Evolutionary conservation across 2,113 vertebrate genomes (phyloP).

Genomic region (Upupa epops): DNA sequence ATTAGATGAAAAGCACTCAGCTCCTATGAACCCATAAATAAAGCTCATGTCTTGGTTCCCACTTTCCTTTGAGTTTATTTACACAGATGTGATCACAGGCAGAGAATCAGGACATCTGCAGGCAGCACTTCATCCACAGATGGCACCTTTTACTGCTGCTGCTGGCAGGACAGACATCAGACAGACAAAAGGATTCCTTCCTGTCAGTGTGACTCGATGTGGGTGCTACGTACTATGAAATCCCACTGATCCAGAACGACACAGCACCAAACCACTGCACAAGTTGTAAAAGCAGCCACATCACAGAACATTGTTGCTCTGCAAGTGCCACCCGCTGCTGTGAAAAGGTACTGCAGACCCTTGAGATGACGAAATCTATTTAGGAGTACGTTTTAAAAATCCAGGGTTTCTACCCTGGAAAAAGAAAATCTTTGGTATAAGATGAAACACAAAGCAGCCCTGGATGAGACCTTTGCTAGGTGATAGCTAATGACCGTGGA

Average conservation of each 20-base stretch:
- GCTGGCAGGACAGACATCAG: neutral
- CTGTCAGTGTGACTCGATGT: neutral
- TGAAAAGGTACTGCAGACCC: slow-evolving; percentile 31
- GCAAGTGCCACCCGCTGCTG: slow-evolving; percentile 67
- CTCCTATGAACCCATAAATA: neutral
- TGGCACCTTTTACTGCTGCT: neutral
- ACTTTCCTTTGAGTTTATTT: neutral
- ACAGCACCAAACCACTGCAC: neutral
- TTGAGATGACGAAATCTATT: neutral
- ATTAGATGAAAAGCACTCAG: neutral
- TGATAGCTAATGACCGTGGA: neutral
- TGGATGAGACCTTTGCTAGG: neutral
- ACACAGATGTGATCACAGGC: neutral
- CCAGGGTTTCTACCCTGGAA: neutral
- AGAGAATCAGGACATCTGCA: neutral
- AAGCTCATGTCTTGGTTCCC: neutral
- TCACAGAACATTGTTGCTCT: slow-evolving; percentile 38
- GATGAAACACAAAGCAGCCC: neutral
- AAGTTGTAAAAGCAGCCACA: neutral
- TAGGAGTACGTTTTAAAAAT: neutral
- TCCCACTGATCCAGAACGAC: neutral
- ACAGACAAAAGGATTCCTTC: neutral
- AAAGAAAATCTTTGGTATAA: neutral
- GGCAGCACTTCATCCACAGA: neutral
- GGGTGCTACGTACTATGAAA: neutral